phyloP scores from a whole-genome alignment of 2,113 vertebrate species.

The Prunella fulvescens region DNA sequence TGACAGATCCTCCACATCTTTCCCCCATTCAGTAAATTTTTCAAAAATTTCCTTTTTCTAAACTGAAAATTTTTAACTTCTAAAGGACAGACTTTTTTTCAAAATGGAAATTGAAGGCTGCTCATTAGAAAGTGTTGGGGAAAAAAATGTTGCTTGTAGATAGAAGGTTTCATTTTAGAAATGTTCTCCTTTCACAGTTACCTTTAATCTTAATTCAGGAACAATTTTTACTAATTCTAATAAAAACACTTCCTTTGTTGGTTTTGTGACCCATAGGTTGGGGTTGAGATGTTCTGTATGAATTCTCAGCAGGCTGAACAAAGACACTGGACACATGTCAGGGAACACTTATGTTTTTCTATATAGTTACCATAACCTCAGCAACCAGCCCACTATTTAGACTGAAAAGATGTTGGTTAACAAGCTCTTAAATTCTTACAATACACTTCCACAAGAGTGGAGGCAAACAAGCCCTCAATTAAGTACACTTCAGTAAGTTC shows the following conservation, averaged over 20 bases:
- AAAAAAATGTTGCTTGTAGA: background rate
- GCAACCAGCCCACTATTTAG: background rate
- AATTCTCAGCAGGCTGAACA: background rate
- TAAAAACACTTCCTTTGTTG: background rate
- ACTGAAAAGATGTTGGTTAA: background rate
- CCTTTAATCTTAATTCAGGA: background rate
- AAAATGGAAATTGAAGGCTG: background rate
- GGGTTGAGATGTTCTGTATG: rapidly evolving
- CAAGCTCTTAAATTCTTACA: background rate
- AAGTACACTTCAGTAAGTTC: background rate
- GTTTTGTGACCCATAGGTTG: background rate
- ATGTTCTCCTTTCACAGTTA: background rate
- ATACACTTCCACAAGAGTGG: background rate
- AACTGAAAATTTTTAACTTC: background rate
- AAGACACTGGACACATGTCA: background rate
- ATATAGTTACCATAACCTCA: background rate
- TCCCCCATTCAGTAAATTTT: background rate
- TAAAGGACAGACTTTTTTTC: background rate
- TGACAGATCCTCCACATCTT: background rate
- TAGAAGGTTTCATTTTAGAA: background rate
- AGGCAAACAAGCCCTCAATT: background rate
- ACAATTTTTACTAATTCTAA: background rate
- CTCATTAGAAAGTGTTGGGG: rapidly evolving
- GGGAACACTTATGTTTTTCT: background rate
- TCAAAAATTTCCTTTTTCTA: background rate